Percentiles rank a stretch among this genome's conserved stretches.
These are phyloP conservation scores for Macquaria australasica DNA, from an alignment of 2,113 vertebrate species.

Conservation along the genomic window DNA sequence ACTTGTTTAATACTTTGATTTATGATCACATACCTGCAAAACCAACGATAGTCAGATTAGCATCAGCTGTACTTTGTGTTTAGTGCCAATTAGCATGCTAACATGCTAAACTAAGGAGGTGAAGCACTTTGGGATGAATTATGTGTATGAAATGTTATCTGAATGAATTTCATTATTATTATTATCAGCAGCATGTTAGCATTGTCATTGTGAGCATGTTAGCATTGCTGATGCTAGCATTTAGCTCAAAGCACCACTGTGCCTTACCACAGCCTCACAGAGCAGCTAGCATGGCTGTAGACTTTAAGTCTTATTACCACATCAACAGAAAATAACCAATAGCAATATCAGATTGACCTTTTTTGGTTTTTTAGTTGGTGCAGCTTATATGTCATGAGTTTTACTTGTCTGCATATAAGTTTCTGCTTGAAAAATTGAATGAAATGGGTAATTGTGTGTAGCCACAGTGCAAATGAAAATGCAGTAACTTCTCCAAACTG, in stretches of 20 bases:
- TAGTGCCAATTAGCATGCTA: background rate
- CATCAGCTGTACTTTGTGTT: background rate
- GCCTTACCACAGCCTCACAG: background rate
- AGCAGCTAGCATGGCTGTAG: background rate
- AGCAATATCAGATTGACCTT: background rate
- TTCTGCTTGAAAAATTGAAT: background rate
- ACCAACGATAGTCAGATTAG: background rate
- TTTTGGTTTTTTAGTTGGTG: background rate
- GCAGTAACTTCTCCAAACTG: slow-evolving; percentile 3
- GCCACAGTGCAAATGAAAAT: background rate
- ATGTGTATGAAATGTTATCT: background rate
- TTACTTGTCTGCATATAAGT: background rate
- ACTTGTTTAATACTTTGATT: background rate
- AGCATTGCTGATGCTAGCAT: background rate
- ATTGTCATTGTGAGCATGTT: no score
- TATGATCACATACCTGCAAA: background rate
- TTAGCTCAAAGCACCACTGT: background rate
- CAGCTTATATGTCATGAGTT: background rate
- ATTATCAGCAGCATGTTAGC: background rate
- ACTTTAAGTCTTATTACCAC: background rate
- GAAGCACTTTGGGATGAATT: background rate
- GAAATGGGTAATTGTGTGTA: fast-evolving
- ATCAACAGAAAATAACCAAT: background rate
- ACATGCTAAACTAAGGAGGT: background rate
- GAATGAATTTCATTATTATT: background rate